These are phyloP conservation scores for Drosophila anomalipes DNA, from an alignment of 2,888 invertebrate genomes.

Conservation along the genomic window DNA sequence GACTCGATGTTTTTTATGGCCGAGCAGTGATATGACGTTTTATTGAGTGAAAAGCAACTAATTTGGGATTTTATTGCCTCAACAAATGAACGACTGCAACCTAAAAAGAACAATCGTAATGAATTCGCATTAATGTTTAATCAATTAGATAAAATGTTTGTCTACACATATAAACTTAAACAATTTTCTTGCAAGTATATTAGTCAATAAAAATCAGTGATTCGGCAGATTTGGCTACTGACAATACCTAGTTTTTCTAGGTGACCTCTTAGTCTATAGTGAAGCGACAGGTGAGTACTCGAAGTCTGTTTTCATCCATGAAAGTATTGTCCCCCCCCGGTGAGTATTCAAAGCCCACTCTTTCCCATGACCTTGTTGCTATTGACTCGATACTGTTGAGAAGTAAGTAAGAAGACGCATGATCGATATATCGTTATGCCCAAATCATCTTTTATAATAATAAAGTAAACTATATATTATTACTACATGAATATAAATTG, in stretches of 20 bases:
- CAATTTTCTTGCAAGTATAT: neutral
- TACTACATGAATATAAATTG: neutral
- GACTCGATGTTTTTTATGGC: conserved; percentile 40
- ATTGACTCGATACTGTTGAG: no score
- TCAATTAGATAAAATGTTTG: conserved; percentile 20
- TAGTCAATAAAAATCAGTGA: neutral
- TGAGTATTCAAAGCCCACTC: no score
- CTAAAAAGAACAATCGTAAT: neutral
- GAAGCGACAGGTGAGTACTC: neutral
- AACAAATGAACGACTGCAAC: conserved; percentile 12
- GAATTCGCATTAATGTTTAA: conserved; percentile 22
- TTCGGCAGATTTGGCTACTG: neutral
- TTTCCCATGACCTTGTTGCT: no score
- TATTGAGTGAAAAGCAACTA: conserved; percentile 56
- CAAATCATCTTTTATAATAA: neutral
- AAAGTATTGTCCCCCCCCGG: no score
- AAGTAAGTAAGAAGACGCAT: neutral
- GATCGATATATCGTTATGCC: neutral
- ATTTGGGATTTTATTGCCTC: conserved; percentile 34
- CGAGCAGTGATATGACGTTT: conserved; percentile 30
- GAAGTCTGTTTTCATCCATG: neutral
- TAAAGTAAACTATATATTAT: neutral
- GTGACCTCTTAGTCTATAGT: neutral
- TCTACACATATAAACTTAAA: neutral
- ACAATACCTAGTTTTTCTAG: neutral